These are phyloP conservation scores for Conchocele bisecta DNA, from an alignment of 2,888 invertebrate species.

Conservation along the genomic window DNA sequence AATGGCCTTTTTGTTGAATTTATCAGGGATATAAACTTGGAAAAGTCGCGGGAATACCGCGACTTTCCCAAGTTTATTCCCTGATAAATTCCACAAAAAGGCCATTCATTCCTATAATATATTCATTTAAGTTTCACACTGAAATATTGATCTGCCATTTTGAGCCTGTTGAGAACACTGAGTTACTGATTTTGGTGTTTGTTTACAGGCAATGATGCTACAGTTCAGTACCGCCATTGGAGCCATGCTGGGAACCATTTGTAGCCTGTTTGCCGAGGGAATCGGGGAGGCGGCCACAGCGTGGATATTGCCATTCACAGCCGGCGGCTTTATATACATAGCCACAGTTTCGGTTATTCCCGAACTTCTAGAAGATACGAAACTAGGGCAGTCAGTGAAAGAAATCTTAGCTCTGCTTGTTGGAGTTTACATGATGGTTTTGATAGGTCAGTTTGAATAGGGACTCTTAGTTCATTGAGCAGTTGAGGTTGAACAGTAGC, in stretches of 20 bases:
- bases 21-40: too few relatives aligned
- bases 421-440: constrained; percentile 97
- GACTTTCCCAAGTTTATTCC: too few relatives aligned
- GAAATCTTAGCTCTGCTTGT: constrained; percentile 94
- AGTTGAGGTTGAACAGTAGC: too few relatives aligned
- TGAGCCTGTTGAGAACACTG: too few relatives aligned
- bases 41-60: too few relatives aligned
- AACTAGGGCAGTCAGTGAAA: constrained; percentile 93
- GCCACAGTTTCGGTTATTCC: constrained; percentile 99
- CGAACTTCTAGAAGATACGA: constrained; percentile 94
- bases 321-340: constrained; percentile 99
- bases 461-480: too few relatives aligned
- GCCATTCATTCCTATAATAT: too few relatives aligned
- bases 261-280: constrained; percentile 93
- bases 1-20: too few relatives aligned
- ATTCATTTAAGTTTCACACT: too few relatives aligned
- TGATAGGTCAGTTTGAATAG: constrained; percentile 93
- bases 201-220: constrained; percentile 92
- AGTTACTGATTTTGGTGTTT: too few relatives aligned
- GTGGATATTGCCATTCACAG: constrained; percentile 98
- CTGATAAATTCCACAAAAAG: too few relatives aligned
- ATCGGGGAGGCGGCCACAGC: constrained; percentile 80
- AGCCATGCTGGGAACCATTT: constrained; percentile 95
- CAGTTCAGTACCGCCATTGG: constrained; percentile 97
- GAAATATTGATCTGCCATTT: too few relatives aligned